phyloP scores from a whole-genome alignment of 2,888 invertebrate genomes.

The Drosophila mimica region DNA sequence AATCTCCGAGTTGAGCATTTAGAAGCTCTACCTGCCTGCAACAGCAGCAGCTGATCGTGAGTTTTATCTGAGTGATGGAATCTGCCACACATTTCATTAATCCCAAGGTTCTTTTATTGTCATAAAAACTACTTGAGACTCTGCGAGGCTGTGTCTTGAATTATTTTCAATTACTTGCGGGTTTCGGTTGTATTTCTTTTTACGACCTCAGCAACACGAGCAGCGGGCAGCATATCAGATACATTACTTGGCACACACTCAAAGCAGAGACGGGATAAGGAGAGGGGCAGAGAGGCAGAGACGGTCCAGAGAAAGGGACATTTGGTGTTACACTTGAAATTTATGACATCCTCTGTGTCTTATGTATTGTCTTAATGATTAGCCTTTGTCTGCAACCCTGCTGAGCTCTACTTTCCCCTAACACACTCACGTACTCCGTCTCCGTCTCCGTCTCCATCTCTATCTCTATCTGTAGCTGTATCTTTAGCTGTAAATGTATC shows the following conservation, averaged over 20 bases:
- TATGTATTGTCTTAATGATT: constrained; percentile 73
- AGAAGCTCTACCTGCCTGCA: constrained; percentile 18
- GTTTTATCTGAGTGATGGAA: constrained; percentile 41
- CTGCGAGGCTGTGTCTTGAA: constrained; percentile 47
- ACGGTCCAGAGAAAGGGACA: constrained; percentile 31
- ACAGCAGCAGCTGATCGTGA: constrained; percentile 47
- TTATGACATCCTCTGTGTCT: constrained; percentile 78
- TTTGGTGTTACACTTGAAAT: constrained; percentile 80
- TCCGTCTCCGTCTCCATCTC: constrained; percentile 34
- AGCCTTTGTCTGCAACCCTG: constrained; percentile 67
- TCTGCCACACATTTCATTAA: constrained; percentile 43
- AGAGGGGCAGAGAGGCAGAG: background rate
- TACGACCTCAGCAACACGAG: constrained; percentile 57
- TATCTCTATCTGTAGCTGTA: constrained; percentile 11
- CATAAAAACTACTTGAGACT: constrained; percentile 53
- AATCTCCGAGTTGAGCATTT: background rate
- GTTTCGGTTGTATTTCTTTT: constrained; percentile 42
- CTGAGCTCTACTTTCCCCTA: constrained; percentile 75
- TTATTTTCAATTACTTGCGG: constrained; percentile 79
- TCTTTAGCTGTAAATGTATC: constrained; percentile 15
- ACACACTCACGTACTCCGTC: constrained; percentile 28
- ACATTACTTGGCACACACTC: constrained; percentile 33
- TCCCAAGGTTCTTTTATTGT: constrained; percentile 37
- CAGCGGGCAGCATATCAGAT: constrained; percentile 28
- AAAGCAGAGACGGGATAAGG: background rate